phyloP scores from a whole-genome alignment of 2,797 vertebrate genomes.

The Anabas testudineus region DNA sequence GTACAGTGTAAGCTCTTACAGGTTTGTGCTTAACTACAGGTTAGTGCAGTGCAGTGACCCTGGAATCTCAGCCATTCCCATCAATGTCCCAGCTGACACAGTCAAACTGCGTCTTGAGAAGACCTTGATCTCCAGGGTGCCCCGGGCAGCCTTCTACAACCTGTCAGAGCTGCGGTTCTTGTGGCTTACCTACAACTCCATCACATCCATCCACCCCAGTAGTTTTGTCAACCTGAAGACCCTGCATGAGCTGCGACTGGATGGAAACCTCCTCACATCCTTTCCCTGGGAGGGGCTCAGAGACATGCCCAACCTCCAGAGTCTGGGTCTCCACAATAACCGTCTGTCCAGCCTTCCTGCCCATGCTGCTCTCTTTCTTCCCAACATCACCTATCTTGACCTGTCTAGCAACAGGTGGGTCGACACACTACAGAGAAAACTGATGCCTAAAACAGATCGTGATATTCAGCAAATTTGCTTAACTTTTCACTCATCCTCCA shows the following conservation, averaged over 20 bases:
- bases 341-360: conserved; percentile 86
- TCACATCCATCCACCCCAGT: conserved; percentile 87
- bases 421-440: background rate
- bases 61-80: conserved; percentile 88
- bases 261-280: conserved; percentile 88
- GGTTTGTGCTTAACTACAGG: conserved; percentile 73
- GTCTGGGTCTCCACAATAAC: conserved; percentile 92
- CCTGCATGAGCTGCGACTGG: conserved; percentile 91
- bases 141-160: conserved; percentile 93
- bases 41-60: conserved; percentile 90
- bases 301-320: conserved; percentile 90
- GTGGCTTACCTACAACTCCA: conserved; percentile 92
- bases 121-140: conserved; percentile 87
- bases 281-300: conserved; percentile 94
- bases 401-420: conserved; percentile 91
- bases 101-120: conserved; percentile 92
- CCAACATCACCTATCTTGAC: conserved; percentile 91
- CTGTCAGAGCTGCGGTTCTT: conserved; percentile 90
- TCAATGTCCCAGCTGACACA: conserved; percentile 89
- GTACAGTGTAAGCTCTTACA: background rate
- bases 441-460: background rate
- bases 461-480: background rate
- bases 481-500: background rate
- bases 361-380: conserved; percentile 86
- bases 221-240: conserved; percentile 93